Evolutionary conservation across 2,888 invertebrate genomes (phyloP).

Genomic region (Pherbina coryleti): DNA sequence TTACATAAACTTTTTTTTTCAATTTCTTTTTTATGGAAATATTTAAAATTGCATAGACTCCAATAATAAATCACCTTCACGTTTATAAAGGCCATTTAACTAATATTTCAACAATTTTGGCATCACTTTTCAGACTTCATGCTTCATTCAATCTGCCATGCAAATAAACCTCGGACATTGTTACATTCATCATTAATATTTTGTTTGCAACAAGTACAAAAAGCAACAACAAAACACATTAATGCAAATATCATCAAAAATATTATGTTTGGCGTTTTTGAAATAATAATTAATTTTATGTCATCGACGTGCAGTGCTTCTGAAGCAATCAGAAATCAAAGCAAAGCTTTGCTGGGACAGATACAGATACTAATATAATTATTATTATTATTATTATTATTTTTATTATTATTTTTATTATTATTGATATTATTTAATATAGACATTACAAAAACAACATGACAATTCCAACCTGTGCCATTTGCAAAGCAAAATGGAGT

Average conservation of each 20-base stretch:
- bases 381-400: background rate
- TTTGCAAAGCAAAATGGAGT: too few species aligned
- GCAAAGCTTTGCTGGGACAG: background rate
- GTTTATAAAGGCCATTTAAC: too few species aligned
- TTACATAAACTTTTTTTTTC: too few species aligned
- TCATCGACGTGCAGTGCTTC: constrained; percentile 27
- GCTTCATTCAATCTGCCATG: too few species aligned
- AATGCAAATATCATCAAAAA: constrained; percentile 4
- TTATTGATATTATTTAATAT: constrained; percentile 11
- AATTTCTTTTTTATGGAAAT: too few species aligned
- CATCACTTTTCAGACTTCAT: too few species aligned
- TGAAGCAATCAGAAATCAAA: background rate
- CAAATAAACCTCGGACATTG: too few species aligned
- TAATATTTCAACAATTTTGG: too few species aligned
- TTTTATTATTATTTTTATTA: too few species aligned
- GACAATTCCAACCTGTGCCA: too few species aligned
- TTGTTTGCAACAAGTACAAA: background rate
- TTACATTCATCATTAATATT: background rate
- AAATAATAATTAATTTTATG: constrained; percentile 28
- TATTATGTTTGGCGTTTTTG: constrained; percentile 10
- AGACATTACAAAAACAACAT: background rate
- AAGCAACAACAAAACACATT: background rate
- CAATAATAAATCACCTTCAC: too few species aligned
- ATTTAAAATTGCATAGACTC: too few species aligned
- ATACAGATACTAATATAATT: background rate